Evolutionary conservation across 2,113 vertebrate species (phyloP).

Genomic region (Burhinus oedicnemus): DNA sequence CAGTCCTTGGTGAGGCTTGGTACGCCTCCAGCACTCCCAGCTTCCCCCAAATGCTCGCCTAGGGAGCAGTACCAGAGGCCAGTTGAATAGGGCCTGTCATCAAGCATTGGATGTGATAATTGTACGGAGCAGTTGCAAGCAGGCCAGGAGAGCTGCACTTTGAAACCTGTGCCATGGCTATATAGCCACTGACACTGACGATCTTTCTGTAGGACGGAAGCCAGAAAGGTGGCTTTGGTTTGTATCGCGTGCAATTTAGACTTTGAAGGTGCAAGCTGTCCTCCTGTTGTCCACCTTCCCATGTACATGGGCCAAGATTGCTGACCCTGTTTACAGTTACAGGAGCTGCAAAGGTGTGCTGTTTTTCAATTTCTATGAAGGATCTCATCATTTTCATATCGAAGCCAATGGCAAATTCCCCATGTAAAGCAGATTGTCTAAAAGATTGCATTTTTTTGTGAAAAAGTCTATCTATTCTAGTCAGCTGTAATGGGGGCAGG

Average conservation of each 20-base stretch:
- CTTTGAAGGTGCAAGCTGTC: background rate
- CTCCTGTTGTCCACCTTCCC: background rate
- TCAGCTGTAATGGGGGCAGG: background rate
- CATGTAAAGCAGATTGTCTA: background rate
- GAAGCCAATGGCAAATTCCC: background rate
- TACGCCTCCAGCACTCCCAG: background rate
- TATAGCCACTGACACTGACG: background rate
- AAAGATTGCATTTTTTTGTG: background rate
- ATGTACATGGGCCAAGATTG: rapidly evolving
- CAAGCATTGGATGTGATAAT: background rate
- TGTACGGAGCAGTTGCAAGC: background rate
- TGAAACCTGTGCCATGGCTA: background rate
- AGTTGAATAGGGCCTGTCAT: background rate
- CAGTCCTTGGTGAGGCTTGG: background rate
- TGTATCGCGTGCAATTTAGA: rapidly evolving
- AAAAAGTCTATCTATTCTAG: background rate
- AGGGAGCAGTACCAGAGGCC: background rate
- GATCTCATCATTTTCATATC: background rate
- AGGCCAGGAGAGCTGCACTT: background rate
- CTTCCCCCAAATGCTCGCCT: background rate
- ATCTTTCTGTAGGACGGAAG: background rate
- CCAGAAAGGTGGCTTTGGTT: background rate
- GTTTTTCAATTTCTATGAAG: background rate
- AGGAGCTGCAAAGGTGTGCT: background rate
- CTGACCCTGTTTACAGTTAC: background rate